phyloP scores from a whole-genome alignment of 2,797 vertebrate genomes.

The Pachyuromys duprasi region DNA sequence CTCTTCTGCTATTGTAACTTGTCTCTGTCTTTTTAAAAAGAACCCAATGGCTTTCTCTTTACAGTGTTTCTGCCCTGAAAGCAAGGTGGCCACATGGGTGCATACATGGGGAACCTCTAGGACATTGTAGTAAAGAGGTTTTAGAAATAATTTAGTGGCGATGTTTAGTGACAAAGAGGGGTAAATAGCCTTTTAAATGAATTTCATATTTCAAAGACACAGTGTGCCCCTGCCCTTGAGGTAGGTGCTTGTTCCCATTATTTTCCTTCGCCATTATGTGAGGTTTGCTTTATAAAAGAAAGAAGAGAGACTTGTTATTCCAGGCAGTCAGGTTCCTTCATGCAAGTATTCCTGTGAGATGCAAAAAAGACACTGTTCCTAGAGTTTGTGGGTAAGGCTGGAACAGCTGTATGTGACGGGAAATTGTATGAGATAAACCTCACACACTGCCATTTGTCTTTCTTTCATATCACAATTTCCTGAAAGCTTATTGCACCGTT shows the following conservation, averaged over 20 bases:
- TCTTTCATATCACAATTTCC: neutral
- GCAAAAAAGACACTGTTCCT: slow-evolving; percentile 9
- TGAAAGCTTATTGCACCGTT: neutral
- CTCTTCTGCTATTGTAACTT: slow-evolving; percentile 14
- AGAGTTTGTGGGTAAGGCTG: neutral
- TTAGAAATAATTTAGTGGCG: neutral
- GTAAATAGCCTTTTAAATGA: neutral
- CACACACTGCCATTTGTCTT: neutral
- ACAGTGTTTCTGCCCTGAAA: neutral
- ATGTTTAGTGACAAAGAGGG: neutral
- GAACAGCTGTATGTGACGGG: neutral
- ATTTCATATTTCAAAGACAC: neutral
- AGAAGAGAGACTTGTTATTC: neutral
- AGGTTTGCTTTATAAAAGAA: neutral
- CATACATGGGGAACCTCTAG: neutral
- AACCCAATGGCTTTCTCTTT: neutral
- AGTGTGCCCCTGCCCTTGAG: neutral
- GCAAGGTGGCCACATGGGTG: neutral
- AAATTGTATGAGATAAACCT: neutral
- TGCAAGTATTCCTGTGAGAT: neutral
- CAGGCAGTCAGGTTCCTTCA: neutral
- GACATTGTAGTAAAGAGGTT: neutral
- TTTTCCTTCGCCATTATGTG: neutral
- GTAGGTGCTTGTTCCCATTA: neutral
- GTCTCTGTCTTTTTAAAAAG: neutral